Conservation (phyloP, 1,140 invertebrate genomes). For the Phocides pigmalion region DNA sequence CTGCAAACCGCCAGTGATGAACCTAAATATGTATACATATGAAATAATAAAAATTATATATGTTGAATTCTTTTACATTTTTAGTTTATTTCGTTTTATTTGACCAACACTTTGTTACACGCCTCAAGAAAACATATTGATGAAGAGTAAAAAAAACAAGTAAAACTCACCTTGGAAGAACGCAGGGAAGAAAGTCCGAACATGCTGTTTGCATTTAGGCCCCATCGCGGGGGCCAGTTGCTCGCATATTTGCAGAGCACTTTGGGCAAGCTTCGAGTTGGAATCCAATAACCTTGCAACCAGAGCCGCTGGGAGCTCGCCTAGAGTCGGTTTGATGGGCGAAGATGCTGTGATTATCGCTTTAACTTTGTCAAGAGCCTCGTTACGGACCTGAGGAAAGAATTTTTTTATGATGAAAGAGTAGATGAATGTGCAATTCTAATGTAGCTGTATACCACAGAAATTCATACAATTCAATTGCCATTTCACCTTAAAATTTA, state of each 20-base stretch:
- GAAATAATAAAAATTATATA: no score
- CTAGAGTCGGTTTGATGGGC: constrained; percentile 92
- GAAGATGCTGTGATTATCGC: constrained; percentile 90
- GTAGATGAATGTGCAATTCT: no score
- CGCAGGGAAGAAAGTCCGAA: constrained; percentile 92
- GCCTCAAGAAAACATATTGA: neutral
- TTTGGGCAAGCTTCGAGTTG: constrained; percentile 95
- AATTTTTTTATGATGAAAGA: no score
- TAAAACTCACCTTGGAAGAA: constrained; percentile 89
- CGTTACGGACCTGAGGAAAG: constrained; percentile 90
- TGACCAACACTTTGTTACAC: no score
- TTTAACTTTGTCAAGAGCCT: constrained; percentile 91
- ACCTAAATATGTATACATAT: no score
- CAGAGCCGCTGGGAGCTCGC: constrained; percentile 92
- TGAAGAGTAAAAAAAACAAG: neutral
- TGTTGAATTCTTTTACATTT: no score
- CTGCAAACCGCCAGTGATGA: no score
- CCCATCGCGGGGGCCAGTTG: constrained; percentile 92
- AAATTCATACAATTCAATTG: no score
- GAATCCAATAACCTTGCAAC: constrained; percentile 92
- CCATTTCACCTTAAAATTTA: no score
- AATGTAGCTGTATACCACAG: no score
- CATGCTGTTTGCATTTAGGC: constrained; percentile 90
- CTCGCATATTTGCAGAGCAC: constrained; percentile 92
- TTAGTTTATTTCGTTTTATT: no score